Evolutionary conservation across 1,140 invertebrate genomes (phyloP).

Genomic region (Diabrotica undecimpunctata): DNA sequence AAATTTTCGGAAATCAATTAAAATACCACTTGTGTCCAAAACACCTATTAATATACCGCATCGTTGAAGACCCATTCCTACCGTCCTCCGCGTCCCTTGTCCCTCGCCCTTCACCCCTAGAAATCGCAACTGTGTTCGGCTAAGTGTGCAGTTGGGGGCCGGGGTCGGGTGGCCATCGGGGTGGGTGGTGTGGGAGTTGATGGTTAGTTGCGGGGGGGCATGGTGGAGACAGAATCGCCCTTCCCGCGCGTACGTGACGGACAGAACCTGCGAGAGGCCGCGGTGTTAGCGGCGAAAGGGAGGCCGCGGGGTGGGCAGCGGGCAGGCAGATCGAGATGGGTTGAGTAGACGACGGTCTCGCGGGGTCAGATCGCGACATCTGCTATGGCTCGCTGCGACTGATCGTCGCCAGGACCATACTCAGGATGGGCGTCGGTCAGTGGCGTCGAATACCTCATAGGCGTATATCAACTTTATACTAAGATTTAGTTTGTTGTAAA

Average conservation of each 20-base stretch:
- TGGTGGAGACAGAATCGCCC: background rate
- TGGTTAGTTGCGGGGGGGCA: background rate
- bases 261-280: constrained; percentile 1
- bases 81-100: background rate
- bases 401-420: constrained; percentile 1
- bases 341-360: background rate
- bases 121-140: constrained; percentile 1
- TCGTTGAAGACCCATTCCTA: background rate
- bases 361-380: constrained; percentile 1
- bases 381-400: background rate
- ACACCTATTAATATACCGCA: constrained; percentile 2
- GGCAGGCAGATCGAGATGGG: background rate
- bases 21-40: constrained; percentile 2
- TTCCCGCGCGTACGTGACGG: constrained; percentile 1
- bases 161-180: too few relatives aligned
- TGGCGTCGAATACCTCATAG: background rate
- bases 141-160: background rate
- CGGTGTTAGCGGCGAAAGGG: background rate
- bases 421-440: constrained; percentile 1
- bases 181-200: background rate
- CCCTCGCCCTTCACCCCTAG: background rate
- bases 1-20: background rate
- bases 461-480: too few relatives aligned
- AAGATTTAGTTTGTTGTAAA: too few relatives aligned
- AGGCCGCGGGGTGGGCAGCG: background rate